phyloP scores from a whole-genome alignment of 2,113 vertebrate genomes.

The Eubucco bourcierii region DNA sequence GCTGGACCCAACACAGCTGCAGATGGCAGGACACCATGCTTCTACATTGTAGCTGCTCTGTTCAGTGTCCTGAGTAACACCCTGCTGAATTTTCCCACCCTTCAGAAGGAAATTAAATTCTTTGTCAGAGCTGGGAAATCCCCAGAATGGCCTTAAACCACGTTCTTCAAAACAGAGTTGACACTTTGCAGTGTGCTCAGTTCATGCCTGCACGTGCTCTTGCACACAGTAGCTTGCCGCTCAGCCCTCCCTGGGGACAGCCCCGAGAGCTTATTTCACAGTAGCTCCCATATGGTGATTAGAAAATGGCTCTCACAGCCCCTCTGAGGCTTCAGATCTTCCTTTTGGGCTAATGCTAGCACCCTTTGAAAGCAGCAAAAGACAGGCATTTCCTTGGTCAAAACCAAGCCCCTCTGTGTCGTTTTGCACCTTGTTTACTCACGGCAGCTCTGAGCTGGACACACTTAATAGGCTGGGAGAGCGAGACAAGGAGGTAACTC shows the following conservation, averaged over 20 bases:
- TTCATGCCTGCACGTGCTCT: constrained; percentile 3
- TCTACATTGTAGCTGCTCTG: neutral
- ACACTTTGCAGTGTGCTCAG: neutral
- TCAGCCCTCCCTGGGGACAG: neutral
- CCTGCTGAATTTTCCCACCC: constrained; percentile 23
- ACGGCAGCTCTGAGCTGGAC: neutral
- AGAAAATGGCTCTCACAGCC: neutral
- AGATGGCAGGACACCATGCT: neutral
- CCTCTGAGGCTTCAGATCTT: neutral
- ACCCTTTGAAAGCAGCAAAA: neutral
- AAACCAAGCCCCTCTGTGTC: neutral
- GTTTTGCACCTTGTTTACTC: neutral
- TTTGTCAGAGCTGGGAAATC: constrained; percentile 43
- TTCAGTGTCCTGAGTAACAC: neutral
- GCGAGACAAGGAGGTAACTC: neutral
- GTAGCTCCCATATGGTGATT: neutral
- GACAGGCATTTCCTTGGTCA: neutral
- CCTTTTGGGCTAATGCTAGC: neutral
- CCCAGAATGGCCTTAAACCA: constrained; percentile 44
- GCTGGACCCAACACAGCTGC: neutral
- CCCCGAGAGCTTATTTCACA: neutral
- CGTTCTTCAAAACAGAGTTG: neutral
- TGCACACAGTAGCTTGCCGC: neutral
- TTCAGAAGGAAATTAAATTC: constrained; percentile 8
- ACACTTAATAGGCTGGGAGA: neutral